phyloP scores from a whole-genome alignment of 2,113 vertebrate genomes.

The Pluvianellus socialis region DNA sequence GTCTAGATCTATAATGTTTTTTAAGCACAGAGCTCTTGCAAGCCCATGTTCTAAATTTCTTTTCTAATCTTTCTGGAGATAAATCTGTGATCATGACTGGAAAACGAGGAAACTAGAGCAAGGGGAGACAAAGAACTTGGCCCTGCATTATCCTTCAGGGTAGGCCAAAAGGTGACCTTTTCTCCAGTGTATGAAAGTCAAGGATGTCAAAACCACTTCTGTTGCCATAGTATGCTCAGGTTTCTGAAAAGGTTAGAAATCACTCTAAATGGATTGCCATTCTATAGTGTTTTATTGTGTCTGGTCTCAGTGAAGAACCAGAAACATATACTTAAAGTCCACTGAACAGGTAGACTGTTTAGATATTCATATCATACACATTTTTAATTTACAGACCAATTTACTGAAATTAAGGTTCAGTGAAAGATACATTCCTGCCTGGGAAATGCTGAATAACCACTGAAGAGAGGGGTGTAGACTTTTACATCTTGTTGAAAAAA shows the following conservation, averaged over 20 bases:
- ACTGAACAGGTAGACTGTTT: not conserved
- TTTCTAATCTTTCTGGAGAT: not conserved
- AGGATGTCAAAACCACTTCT: not conserved
- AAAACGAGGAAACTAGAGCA: not conserved
- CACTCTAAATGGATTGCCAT: not conserved
- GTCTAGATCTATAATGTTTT: not conserved
- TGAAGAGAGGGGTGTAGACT: not conserved
- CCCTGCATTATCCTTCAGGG: not conserved
- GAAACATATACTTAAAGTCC: not conserved
- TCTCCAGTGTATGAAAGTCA: not conserved
- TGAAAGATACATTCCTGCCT: not conserved
- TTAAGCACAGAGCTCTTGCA: not conserved
- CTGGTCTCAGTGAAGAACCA: not conserved
- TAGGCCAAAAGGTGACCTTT: not conserved
- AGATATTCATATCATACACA: not conserved
- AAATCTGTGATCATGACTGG: not conserved
- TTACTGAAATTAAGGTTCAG: not conserved
- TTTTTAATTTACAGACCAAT: not conserved
- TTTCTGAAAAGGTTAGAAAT: not conserved
- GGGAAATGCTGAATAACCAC: not conserved
- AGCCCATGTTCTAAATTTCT: rapidly evolving
- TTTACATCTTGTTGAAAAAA: not conserved
- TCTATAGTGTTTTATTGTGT: not conserved
- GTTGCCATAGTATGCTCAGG: not conserved
- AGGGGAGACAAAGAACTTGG: not conserved